These are phyloP conservation scores for Indri indri DNA, from an alignment of 2,113 vertebrate species.

Conservation along the genomic window DNA sequence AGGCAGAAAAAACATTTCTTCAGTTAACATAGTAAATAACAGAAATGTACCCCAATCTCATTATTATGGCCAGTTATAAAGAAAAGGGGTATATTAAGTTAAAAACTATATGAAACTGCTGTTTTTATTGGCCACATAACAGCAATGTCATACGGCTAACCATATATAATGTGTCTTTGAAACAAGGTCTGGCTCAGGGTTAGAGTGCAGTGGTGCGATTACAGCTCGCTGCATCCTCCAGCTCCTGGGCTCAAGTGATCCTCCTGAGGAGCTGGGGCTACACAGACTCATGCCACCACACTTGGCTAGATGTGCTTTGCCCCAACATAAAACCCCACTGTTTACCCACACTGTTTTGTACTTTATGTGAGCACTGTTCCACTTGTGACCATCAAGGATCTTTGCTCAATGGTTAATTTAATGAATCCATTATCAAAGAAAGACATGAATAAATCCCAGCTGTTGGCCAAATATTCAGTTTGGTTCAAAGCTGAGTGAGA, in stretches of 20 bases:
- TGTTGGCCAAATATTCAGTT: neutral
- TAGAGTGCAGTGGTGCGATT: too few species aligned
- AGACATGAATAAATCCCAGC: neutral
- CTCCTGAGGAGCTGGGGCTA: too few species aligned
- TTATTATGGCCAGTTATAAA: neutral
- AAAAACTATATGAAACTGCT: neutral
- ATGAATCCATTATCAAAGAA: neutral
- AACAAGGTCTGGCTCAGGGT: too few species aligned
- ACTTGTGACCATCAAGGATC: neutral
- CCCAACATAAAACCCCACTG: neutral
- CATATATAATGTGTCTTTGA: too few species aligned
- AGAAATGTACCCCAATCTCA: constrained; percentile 5
- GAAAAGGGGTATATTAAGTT: neutral
- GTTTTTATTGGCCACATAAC: neutral
- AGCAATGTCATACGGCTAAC: neutral
- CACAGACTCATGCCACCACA: too few species aligned
- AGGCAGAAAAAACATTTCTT: neutral
- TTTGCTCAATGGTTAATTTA: constrained; percentile 15
- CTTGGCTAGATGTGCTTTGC: neutral
- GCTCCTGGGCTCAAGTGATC: too few species aligned
- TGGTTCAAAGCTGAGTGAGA: neutral
- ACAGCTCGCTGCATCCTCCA: too few species aligned
- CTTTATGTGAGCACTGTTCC: neutral
- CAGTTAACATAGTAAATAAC: neutral
- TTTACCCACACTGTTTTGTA: neutral